Percentiles rank a stretch among this genome's conserved stretches.
Conservation (phyloP, 2,888 invertebrate genomes). For the Eupithecia dodoneata region DNA sequence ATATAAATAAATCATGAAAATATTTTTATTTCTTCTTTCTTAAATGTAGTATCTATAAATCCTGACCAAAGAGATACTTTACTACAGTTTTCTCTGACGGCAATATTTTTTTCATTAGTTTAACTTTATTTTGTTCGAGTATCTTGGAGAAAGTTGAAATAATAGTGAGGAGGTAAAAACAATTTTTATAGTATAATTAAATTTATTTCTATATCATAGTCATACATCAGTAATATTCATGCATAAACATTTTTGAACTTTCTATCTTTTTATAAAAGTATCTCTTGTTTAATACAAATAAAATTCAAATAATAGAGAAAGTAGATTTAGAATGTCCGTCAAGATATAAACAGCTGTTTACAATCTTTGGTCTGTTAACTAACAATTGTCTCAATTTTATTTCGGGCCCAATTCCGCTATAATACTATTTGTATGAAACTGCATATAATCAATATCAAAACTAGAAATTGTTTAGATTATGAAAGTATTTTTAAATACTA, state of each 20-base stretch:
- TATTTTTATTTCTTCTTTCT: too few species aligned
- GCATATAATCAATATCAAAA: too few species aligned
- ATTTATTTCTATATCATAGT: slow-evolving; percentile 31
- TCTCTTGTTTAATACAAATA: background rate
- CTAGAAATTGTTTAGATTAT: too few species aligned
- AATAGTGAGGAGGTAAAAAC: slow-evolving; percentile 4
- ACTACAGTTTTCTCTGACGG: too few species aligned
- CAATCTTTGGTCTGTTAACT: background rate
- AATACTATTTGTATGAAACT: too few species aligned
- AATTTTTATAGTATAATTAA: slow-evolving; percentile 13
- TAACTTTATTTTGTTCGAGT: background rate
- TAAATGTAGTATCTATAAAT: too few species aligned
- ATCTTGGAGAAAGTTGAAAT: background rate
- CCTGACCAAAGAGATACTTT: too few species aligned
- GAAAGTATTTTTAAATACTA: too few species aligned
- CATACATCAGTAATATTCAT: slow-evolving; percentile 29
- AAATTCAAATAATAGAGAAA: slow-evolving; percentile 11
- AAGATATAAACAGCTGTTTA: background rate
- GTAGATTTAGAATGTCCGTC: background rate
- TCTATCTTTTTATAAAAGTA: slow-evolving; percentile 13
- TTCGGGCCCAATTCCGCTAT: background rate
- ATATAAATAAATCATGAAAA: too few species aligned
- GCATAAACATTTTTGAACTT: slow-evolving; percentile 14
- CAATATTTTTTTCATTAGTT: too few species aligned
- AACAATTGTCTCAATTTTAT: background rate